phyloP scores from a whole-genome alignment of 1,140 invertebrate species.

The Caerostris darwini region DNA sequence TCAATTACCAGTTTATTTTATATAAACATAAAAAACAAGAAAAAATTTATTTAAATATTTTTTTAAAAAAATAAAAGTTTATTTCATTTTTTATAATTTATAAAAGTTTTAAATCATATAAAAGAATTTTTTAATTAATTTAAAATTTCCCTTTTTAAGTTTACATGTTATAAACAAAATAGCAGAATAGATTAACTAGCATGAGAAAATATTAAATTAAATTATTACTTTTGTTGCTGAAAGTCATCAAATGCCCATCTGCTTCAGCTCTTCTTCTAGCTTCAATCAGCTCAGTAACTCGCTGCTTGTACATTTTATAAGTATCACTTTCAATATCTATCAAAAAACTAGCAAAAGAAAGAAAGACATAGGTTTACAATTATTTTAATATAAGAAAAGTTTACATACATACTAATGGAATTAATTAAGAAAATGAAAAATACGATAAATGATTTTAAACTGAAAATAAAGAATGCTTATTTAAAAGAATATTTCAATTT shows the following conservation, averaged over 20 bases:
- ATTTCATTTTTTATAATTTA: too few relatives aligned
- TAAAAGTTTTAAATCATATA: neutral
- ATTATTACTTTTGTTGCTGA: conserved; percentile 49
- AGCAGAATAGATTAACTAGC: neutral
- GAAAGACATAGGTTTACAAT: neutral
- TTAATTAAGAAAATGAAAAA: too few relatives aligned
- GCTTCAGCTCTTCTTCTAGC: conserved; percentile 78
- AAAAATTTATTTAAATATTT: neutral
- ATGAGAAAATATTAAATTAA: neutral
- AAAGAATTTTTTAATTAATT: neutral
- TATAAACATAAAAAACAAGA: neutral
- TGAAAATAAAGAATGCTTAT: too few relatives aligned
- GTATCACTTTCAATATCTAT: conserved; percentile 48
- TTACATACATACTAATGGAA: too few relatives aligned
- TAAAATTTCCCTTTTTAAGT: neutral
- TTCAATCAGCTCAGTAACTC: conserved; percentile 77
- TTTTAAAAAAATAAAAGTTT: neutral
- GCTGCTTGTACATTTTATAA: conserved; percentile 73
- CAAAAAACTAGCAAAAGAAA: conserved; percentile 64
- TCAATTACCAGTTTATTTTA: too few relatives aligned
- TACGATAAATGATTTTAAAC: too few relatives aligned
- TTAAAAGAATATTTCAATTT: too few relatives aligned
- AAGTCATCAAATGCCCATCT: conserved; percentile 76
- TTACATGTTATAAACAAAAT: neutral
- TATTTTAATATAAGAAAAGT: too few relatives aligned